A percentile compares a stretch with the other conserved stretches of the same genome.
Conservation (phyloP, 2,888 invertebrate genomes). For the Synanthedon myopaeformis region DNA sequence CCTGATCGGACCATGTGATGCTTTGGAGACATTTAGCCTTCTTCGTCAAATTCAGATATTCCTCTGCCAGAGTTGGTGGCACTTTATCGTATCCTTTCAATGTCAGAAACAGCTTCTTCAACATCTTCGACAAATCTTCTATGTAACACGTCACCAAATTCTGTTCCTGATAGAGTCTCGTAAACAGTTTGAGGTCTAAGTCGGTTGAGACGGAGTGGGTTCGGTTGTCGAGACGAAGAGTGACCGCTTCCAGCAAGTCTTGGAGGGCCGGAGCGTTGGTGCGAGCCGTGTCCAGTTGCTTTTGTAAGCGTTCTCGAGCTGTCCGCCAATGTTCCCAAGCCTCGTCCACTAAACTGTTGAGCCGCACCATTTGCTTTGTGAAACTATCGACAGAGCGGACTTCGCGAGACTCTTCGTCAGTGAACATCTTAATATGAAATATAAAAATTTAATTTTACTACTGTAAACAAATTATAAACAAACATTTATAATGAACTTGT, state of each 20-base stretch:
- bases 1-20: conserved; percentile 72
- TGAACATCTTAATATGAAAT: conserved; percentile 34
- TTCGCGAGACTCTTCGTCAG: conserved; percentile 51
- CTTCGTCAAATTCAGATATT: conserved; percentile 71
- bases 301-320: conserved; percentile 26
- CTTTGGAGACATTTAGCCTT: conserved; percentile 70
- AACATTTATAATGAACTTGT: neutral
- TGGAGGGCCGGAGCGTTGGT: conserved; percentile 30
- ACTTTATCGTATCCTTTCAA: conserved; percentile 71
- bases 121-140: conserved; percentile 60
- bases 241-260: conserved; percentile 33
- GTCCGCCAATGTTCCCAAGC: conserved; percentile 43
- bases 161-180: conserved; percentile 63
- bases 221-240: conserved; percentile 38
- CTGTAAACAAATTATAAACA: neutral
- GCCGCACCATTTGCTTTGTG: conserved; percentile 33
- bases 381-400: conserved; percentile 48
- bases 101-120: conserved; percentile 70
- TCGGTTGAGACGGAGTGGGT: conserved; percentile 50
- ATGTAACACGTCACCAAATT: conserved; percentile 60
- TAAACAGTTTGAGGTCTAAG: conserved; percentile 33
- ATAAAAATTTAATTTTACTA: neutral
- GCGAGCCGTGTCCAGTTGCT: conserved; percentile 29
- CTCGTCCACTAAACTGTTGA: conserved; percentile 39
- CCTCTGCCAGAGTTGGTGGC: conserved; percentile 65